These are phyloP conservation scores for Drosophila rufa DNA, from an alignment of 1,140 invertebrate genomes.

Conservation along the genomic window DNA sequence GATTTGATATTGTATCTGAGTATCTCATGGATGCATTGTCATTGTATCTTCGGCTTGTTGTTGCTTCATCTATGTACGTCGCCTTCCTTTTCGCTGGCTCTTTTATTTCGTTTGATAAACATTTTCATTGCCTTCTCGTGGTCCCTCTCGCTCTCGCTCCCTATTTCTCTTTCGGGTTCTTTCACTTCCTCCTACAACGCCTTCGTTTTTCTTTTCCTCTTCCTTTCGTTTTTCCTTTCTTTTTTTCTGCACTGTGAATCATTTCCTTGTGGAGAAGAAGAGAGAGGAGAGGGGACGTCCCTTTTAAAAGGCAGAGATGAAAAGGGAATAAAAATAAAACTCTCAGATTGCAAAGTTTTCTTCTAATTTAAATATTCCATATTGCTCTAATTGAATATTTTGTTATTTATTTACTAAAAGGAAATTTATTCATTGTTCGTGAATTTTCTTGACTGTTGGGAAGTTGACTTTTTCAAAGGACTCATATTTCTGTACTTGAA, in stretches of 20 bases:
- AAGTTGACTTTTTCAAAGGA: background rate
- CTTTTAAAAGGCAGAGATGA: conserved; percentile 4
- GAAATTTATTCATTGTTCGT: too few species aligned
- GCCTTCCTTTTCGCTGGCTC: conserved; percentile 18
- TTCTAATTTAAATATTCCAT: background rate
- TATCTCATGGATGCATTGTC: conserved; percentile 47
- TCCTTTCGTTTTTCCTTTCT: conserved; percentile 6
- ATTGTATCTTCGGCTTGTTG: conserved; percentile 45
- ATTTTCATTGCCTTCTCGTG: conserved; percentile 44
- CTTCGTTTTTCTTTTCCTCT: conserved; percentile 39
- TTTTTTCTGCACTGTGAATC: conserved; percentile 45
- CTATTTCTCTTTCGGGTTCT: conserved; percentile 36
- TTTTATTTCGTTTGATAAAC: conserved; percentile 49
- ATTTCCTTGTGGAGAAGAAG: conserved; percentile 24
- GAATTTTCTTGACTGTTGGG: too few species aligned
- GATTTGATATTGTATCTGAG: conserved; percentile 45
- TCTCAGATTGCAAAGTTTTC: background rate
- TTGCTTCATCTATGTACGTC: conserved; percentile 27
- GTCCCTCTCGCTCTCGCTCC: conserved; percentile 23
- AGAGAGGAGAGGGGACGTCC: background rate
- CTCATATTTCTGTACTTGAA: background rate
- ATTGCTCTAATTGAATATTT: background rate
- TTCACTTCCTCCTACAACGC: conserved; percentile 52
- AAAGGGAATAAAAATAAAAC: conserved; percentile 2
- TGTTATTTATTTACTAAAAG: too few species aligned